Conservation (phyloP, 2,888 invertebrate species). For the Eustalomyia histrio region DNA sequence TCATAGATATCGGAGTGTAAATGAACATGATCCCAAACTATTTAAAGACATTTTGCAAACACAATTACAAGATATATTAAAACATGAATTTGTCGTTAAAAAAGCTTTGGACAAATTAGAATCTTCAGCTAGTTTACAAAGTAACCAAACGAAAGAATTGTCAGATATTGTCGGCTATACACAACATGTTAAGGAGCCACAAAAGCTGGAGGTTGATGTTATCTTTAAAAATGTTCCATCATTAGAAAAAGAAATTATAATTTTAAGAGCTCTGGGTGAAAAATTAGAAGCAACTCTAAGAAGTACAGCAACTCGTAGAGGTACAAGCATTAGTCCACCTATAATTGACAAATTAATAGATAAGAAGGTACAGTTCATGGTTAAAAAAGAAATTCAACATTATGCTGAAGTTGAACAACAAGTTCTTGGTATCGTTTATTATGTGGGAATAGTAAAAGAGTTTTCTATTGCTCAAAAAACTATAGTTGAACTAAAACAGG, state of each 20-base stretch:
- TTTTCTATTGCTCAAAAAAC: constrained; percentile 73
- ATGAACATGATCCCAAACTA: constrained; percentile 66
- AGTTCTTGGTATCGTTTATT: not conserved
- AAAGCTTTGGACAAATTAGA: constrained; percentile 66
- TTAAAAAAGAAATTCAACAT: not conserved
- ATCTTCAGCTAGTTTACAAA: constrained; percentile 1
- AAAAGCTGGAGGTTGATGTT: constrained; percentile 69
- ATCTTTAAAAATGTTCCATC: constrained; percentile 73
- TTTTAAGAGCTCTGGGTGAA: constrained; percentile 71
- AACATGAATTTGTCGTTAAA: constrained; percentile 69
- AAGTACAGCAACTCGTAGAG: constrained; percentile 55
- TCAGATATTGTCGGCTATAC: constrained; percentile 18
- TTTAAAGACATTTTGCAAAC: constrained; percentile 69
- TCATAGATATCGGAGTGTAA: constrained; percentile 66
- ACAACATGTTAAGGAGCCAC: not conserved
- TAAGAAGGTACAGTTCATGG: not conserved
- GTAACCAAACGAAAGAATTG: not conserved
- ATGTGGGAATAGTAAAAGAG: constrained; percentile 68
- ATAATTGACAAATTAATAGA: not conserved
- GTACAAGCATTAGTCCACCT: not conserved
- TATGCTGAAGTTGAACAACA: not conserved
- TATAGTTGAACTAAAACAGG: constrained; percentile 71
- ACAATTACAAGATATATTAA: constrained; percentile 68
- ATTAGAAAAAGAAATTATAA: constrained; percentile 72
- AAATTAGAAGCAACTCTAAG: constrained; percentile 72